Evolutionary conservation across 2,797 vertebrate genomes (phyloP).

Genomic region (Thripadectes ignobilis): DNA sequence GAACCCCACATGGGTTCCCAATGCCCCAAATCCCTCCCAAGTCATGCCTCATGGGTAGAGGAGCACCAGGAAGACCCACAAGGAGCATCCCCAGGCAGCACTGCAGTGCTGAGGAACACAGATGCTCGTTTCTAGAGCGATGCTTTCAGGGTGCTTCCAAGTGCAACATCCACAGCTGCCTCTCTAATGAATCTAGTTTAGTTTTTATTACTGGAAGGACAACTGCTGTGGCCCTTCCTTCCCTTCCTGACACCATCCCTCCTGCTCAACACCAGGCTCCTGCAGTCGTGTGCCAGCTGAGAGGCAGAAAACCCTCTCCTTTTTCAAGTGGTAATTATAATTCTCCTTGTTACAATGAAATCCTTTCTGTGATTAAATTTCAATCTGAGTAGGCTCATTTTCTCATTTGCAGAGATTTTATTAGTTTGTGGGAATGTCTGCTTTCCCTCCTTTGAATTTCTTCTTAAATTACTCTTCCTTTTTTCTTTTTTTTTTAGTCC

Average conservation of each 20-base stretch:
- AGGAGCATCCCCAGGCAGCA: rapidly evolving
- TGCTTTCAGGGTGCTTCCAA: neutral
- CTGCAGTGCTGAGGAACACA: rapidly evolving
- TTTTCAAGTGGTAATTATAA: constrained; percentile 13
- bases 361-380: constrained; percentile 58
- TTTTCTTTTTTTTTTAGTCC: neutral
- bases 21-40: rapidly evolving
- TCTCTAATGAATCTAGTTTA: neutral
- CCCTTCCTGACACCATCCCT: rapidly evolving
- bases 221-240: neutral
- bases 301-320: neutral
- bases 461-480: constrained; percentile 40
- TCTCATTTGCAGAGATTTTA: constrained; percentile 61
- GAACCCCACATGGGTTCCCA: neutral
- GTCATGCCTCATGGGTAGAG: rapidly evolving
- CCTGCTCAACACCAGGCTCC: neutral
- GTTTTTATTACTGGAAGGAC: neutral
- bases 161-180: neutral
- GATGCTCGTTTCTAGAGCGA: rapidly evolving
- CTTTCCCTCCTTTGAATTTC: constrained; percentile 51
- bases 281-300: rapidly evolving
- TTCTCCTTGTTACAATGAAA: constrained; percentile 47
- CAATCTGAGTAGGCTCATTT: constrained; percentile 52
- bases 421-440: constrained; percentile 40
- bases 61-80: neutral